phyloP scores from a whole-genome alignment of 2,113 vertebrate genomes.

The Cavia porcellus region DNA sequence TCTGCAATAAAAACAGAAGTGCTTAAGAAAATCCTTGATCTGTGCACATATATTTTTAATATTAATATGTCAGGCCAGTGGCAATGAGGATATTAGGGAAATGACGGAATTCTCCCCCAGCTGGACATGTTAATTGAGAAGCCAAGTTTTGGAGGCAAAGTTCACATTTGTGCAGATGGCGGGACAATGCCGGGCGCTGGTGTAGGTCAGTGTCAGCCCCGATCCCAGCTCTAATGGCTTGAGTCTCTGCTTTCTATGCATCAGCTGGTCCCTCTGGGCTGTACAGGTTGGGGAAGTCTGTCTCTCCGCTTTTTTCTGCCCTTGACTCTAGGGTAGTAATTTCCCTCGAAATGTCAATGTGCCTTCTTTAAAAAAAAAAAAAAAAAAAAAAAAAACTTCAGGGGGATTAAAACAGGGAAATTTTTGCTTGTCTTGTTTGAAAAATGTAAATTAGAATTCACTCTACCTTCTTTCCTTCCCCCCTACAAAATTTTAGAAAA shows the following conservation, averaged over 20 bases:
- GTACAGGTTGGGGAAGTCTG: constrained; percentile 82
- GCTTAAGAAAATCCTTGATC: constrained; percentile 88
- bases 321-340: constrained; percentile 91
- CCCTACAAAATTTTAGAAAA: neutral
- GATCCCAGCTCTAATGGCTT: constrained; percentile 92
- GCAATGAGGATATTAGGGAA: constrained; percentile 95
- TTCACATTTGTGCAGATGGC: constrained; percentile 97
- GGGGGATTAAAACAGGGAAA: neutral
- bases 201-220: constrained; percentile 95
- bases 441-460: neutral
- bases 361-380: neutral
- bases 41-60: constrained; percentile 90
- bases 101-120: constrained; percentile 95
- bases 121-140: constrained; percentile 99
- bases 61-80: constrained; percentile 93
- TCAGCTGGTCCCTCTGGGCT: constrained; percentile 91
- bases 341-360: constrained; percentile 78
- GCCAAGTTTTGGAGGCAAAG: constrained; percentile 96
- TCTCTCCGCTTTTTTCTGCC: constrained; percentile 87
- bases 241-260: constrained; percentile 86
- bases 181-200: constrained; percentile 93
- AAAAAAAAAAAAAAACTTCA: neutral
- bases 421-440: neutral
- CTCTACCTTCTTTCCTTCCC: no score
- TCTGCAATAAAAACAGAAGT: constrained; percentile 90